phyloP scores from a whole-genome alignment of 2,888 invertebrate genomes.

The Xestia xanthographa region DNA sequence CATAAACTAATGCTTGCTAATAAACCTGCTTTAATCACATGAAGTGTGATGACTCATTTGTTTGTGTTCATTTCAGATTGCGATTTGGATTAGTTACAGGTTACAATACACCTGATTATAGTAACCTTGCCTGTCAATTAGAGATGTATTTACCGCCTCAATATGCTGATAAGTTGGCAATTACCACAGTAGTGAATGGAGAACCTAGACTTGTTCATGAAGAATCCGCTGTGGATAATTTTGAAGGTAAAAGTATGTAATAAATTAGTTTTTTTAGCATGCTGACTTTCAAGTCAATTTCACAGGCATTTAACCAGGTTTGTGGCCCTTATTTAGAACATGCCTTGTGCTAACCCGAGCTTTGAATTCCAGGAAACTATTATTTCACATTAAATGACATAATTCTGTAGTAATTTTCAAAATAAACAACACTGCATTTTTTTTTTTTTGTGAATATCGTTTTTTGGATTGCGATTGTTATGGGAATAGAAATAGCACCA shows the following conservation, averaged over 20 bases:
- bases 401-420: background rate
- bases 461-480: background rate
- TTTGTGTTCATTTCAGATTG: slow-evolving; percentile 70
- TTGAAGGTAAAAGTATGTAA: slow-evolving; percentile 69
- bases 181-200: slow-evolving; percentile 71
- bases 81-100: slow-evolving; percentile 74
- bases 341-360: background rate
- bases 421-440: background rate
- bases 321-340: background rate
- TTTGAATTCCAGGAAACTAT: background rate
- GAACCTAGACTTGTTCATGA: slow-evolving; percentile 59
- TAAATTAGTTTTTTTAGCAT: slow-evolving; percentile 11
- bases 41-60: slow-evolving; percentile 15
- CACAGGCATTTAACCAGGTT: slow-evolving; percentile 26
- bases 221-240: slow-evolving; percentile 62
- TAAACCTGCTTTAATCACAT: slow-evolving; percentile 17
- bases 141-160: slow-evolving; percentile 70
- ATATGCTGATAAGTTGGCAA: slow-evolving; percentile 57
- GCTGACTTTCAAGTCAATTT: background rate
- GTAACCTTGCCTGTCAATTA: slow-evolving; percentile 77
- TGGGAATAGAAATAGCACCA: background rate
- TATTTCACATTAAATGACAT: background rate
- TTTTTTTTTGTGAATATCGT: background rate
- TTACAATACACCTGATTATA: slow-evolving; percentile 70
- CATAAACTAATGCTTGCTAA: slow-evolving; percentile 22